Evolutionary conservation across 2,113 vertebrate species (phyloP), one percentile per base, ranked within the genome.

Genomic region (Pomatorhinus ruficollis): DNA sequence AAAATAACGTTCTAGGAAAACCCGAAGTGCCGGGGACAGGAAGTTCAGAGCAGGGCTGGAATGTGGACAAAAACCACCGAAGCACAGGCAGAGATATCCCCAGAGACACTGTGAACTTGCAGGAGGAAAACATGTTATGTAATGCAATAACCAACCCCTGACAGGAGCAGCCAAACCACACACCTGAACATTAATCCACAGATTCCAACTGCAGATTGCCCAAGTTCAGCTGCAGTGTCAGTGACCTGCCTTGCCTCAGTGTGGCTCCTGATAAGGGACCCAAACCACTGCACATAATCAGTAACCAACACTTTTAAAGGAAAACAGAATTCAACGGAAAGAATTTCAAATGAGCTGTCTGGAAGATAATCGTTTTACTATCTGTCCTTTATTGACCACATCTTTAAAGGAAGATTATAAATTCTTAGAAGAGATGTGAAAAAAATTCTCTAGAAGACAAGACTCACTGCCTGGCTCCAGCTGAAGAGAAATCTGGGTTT

Each of bases 1-100:
- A 96, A 88, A 98, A 97, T 97, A 98, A 93, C 77, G 47, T 97
- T 98, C 96, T 97, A 98, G 97, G 97, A 98, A 98, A 98, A 97
- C 77, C 86, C 53, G 18, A 54, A 39, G 57, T 8, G 18, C 88
- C 72, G 57, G 94, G 95, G 96, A 98, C 96, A 97, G 97, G 95
- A 98, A 97, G 95, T 97, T 96, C 97, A 97, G 92, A 93, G 95
- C 84, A 86, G 91, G 93, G 85, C 70, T 75, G 89, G 91, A 97
- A 96, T 97, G 94, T 87, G 96, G 93, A 96, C 83, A 90, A 79
- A 97, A 97, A 83, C 82, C 83, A 93, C 65, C 40, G 39, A 95
- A 71, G 70, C 91, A 70, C 49, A 71, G 60, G 39, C 93, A 80
- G 70, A 83, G 71, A 97, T 92, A 85, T 95, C 95, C 85, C 76